phyloP scores from a whole-genome alignment of 1,140 invertebrate genomes.

The Panagrolaimus sp. region DNA sequence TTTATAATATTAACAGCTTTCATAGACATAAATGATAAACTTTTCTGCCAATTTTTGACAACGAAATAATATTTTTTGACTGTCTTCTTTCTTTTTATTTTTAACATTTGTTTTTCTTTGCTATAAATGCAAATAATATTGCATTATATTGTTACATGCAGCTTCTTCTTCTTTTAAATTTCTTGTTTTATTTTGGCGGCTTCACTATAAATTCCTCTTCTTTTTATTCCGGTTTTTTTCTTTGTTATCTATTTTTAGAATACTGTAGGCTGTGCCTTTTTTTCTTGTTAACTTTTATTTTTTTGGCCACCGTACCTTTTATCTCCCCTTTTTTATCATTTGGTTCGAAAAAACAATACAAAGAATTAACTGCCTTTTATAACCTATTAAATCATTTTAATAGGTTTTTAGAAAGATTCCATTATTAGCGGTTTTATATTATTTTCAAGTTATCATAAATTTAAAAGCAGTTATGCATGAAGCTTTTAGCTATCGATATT shows the following conservation, averaged over 20 bases:
- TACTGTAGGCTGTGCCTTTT: conserved; percentile 3
- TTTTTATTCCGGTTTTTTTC: no score
- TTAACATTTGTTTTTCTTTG: no score
- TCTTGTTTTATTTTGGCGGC: no score
- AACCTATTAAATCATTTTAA: not conserved
- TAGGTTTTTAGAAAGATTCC: conserved; percentile 4
- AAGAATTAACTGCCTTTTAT: conserved; percentile 1
- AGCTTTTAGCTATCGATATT: conserved; percentile 10
- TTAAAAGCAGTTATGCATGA: not conserved
- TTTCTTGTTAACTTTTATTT: conserved; percentile 21
- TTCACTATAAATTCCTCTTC: not conserved
- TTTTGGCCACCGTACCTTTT: not conserved
- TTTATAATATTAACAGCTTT: conserved; percentile 28
- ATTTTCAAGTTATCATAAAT: not conserved
- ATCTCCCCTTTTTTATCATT: conserved; percentile 5
- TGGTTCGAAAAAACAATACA: conserved; percentile 2
- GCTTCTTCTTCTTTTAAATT: no score
- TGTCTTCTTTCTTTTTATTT: conserved; percentile 1
- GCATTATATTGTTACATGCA: not conserved
- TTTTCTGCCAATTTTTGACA: not conserved
- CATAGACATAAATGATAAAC: not conserved
- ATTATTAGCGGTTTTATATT: conserved; percentile 3
- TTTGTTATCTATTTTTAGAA: not conserved
- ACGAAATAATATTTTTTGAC: conserved; percentile 12
- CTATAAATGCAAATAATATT: not conserved